Percentiles rank a stretch among this genome's conserved stretches.
These are phyloP conservation scores for Rhopilema esculentum DNA, from an alignment of 30 jellyfish, hydroid and myxozoan species.

Conservation along the genomic window DNA sequence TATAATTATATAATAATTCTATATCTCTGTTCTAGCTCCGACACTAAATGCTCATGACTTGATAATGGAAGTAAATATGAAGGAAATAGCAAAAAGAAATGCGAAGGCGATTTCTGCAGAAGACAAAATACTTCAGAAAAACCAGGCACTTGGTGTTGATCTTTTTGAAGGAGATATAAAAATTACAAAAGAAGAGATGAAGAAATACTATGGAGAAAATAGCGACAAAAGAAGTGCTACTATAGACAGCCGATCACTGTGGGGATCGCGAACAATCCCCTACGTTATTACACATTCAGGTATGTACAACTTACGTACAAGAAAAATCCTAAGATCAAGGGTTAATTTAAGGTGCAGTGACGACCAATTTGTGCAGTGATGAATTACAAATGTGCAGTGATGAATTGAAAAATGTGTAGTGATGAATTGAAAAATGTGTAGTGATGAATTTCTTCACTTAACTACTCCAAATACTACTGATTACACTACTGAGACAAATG, in stretches of 20 bases:
- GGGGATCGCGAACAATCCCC: conserved; percentile 36
- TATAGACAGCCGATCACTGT: conserved; percentile 3
- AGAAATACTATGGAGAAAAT: conserved; percentile 1
- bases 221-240: background rate
- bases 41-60: conserved; percentile 36
- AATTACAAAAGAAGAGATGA: background rate
- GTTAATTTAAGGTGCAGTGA: too few relatives aligned
- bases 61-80: conserved; percentile 24
- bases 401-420: too few relatives aligned
- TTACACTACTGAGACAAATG: too few relatives aligned
- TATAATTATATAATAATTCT: too few relatives aligned
- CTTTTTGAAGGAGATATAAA: conserved; percentile 46
- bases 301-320: too few relatives aligned
- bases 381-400: too few relatives aligned
- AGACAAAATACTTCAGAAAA: conserved; percentile 29
- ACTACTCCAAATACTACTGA: too few relatives aligned
- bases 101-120: conserved; percentile 31
- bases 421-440: too few relatives aligned
- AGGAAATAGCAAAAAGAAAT: background rate
- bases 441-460: too few relatives aligned
- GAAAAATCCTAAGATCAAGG: too few relatives aligned
- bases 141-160: conserved; percentile 18
- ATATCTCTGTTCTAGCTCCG: conserved; percentile 6
- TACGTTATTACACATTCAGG: conserved; percentile 6
- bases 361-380: too few relatives aligned